Conservation (phyloP, 2,888 invertebrate species). For the Apeira syringaria region DNA sequence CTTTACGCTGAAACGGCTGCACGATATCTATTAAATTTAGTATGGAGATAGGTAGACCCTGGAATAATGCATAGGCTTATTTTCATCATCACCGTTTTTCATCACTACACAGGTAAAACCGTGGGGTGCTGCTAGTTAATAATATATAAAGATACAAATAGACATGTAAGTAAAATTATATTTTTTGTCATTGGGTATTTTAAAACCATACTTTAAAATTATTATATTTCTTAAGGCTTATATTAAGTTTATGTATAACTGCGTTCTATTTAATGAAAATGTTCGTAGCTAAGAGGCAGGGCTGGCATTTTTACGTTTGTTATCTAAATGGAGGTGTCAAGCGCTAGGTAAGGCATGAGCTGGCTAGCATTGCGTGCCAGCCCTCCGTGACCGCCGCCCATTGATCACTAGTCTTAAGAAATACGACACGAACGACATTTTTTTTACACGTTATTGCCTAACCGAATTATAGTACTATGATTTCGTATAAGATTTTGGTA, state of each 20-base stretch:
- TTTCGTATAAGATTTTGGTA: neutral
- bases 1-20: no score
- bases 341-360: slow-evolving; percentile 39
- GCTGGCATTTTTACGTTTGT: slow-evolving; percentile 64
- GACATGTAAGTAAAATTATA: no score
- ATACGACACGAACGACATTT: slow-evolving; percentile 53
- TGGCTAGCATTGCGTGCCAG: slow-evolving; percentile 55
- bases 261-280: slow-evolving; percentile 51
- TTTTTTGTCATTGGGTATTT: no score
- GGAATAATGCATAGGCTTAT: no score
- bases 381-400: slow-evolving; percentile 65
- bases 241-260: slow-evolving; percentile 30
- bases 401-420: slow-evolving; percentile 69
- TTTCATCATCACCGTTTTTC: no score
- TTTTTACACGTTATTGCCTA: slow-evolving; percentile 52
- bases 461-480: slow-evolving; percentile 8
- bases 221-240: no score
- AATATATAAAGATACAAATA: no score
- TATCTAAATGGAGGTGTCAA: slow-evolving; percentile 61
- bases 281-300: slow-evolving; percentile 58
- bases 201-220: no score
- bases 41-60: no score
- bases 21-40: no score
- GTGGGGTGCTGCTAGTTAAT: no score
- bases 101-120: no score